Conservation (phyloP, 1,140 invertebrate species). For the Sinella curviseta region DNA sequence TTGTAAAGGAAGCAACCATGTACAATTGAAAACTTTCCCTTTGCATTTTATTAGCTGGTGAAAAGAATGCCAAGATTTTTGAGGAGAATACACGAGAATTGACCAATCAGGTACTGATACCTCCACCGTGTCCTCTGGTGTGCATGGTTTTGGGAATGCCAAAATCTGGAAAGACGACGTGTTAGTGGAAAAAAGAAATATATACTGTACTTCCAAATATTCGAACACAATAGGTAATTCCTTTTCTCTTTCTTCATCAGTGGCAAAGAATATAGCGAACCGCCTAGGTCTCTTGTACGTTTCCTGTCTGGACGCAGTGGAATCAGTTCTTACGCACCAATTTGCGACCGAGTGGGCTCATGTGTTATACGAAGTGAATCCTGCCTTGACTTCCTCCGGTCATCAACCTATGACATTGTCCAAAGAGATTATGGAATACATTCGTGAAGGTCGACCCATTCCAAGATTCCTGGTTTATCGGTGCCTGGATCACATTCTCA, state of each 20-base stretch:
- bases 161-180: conserved; percentile 42
- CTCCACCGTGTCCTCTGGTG: neutral
- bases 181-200: conserved; percentile 12
- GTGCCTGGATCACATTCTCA: conserved; percentile 34
- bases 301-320: conserved; percentile 1
- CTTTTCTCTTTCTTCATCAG: conserved; percentile 21
- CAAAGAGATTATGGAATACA: conserved; percentile 35
- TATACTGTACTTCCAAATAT: neutral
- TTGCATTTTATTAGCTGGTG: conserved; percentile 30
- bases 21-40: neutral
- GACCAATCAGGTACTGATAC: neutral
- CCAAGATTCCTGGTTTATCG: conserved; percentile 40
- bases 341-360: neutral
- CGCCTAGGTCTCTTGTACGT: conserved; percentile 41
- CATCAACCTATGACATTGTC: conserved; percentile 38
- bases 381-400: neutral
- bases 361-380: neutral
- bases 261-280: conserved; percentile 24
- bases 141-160: conserved; percentile 33
- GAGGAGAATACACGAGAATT: conserved; percentile 17
- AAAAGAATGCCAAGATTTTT: conserved; percentile 37
- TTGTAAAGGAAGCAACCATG: neutral
- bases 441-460: conserved; percentile 31
- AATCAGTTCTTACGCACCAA: conserved; percentile 32
- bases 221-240: too few relatives aligned